phyloP scores from a whole-genome alignment of 1,140 invertebrate genomes.

The Uloborus diversus region DNA sequence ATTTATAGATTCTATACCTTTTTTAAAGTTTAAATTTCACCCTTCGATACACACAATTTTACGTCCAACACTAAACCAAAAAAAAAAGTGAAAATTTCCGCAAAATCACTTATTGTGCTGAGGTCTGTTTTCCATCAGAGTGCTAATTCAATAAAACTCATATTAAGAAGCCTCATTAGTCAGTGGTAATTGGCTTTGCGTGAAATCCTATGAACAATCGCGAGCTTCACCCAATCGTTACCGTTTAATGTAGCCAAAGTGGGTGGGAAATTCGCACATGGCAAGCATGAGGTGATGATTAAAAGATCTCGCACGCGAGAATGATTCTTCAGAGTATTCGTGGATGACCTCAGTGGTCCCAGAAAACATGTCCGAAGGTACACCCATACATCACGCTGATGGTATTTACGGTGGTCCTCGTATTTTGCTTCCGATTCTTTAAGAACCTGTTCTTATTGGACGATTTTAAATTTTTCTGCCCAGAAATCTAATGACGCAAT shows the following conservation, averaged over 20 bases:
- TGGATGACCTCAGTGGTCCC: slow-evolving; percentile 20
- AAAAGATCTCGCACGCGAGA: slow-evolving; percentile 20
- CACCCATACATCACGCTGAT: slow-evolving; percentile 24
- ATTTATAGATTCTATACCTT: too few relatives aligned
- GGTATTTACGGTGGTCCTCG: slow-evolving; percentile 11
- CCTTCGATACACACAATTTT: too few relatives aligned
- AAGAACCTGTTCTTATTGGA: not conserved
- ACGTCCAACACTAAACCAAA: too few relatives aligned
- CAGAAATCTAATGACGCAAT: too few relatives aligned
- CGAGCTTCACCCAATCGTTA: slow-evolving; percentile 13
- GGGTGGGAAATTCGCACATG: slow-evolving; percentile 22
- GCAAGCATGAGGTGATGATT: slow-evolving; percentile 31
- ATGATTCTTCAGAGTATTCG: not conserved
- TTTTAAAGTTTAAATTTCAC: too few relatives aligned
- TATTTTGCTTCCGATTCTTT: slow-evolving; percentile 22
- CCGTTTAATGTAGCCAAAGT: slow-evolving; percentile 15
- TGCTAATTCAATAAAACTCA: slow-evolving; percentile 42
- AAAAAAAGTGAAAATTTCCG: too few relatives aligned
- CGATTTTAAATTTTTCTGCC: slow-evolving; percentile 25
- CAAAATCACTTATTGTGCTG: too few relatives aligned
- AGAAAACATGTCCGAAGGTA: slow-evolving; percentile 14
- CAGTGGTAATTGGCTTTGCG: slow-evolving; percentile 35
- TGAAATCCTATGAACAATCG: slow-evolving; percentile 21
- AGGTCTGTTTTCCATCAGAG: slow-evolving; percentile 10
- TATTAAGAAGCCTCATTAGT: slow-evolving; percentile 50